Evolutionary conservation across 2,888 invertebrate species (phyloP), one percentile per base, ranked within the genome.

Genomic region (Eilema caniola): DNA sequence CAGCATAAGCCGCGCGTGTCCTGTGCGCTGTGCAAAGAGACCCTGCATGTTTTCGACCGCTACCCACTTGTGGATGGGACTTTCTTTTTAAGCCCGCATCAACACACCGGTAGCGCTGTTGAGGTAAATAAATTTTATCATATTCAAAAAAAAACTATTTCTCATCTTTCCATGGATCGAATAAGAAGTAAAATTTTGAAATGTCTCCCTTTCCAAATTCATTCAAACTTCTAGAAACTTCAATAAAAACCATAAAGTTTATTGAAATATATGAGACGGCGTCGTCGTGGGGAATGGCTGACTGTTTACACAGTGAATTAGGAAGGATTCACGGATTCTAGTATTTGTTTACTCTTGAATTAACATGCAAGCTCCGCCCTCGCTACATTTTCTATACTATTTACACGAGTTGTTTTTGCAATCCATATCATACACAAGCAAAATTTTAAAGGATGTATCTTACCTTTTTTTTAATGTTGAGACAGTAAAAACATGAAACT

Each of bases 1-100:
- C 97, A 98, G 89, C 98, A 98, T 87, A 97, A 98, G 93, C 97
- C 97, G 78, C 96, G 97, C 85, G 98, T 98, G 61, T 97, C 97
- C 70, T 99, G 98, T 94, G 98, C 98, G 78, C 96, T 98, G 82
- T 99, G 99, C 95, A 97, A 98, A 86, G 97, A 97, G 69, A 97
- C 98, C 73, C 96, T 99, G 96, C 96, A 98, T 80, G 99, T 99
- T 73, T 99, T 98, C 95, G 99, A 99, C 95, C 97, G 99, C 88
- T 99, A 99, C 95, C 99, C 99, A 1, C 96, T 99, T 83, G 98
- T 99, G 62, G 99, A 99, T 91, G 99, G 99, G 71, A 99, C 99
- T 53, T 99, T 99, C 96, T 99, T 99, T 96, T 96, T 99, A 75
- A 99, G 99, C 85, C 99, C 99, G 47, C 97, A 98, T 80, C 98